Conservation (phyloP, 2,113 vertebrate species). For the Halcyon malimbica region DNA sequence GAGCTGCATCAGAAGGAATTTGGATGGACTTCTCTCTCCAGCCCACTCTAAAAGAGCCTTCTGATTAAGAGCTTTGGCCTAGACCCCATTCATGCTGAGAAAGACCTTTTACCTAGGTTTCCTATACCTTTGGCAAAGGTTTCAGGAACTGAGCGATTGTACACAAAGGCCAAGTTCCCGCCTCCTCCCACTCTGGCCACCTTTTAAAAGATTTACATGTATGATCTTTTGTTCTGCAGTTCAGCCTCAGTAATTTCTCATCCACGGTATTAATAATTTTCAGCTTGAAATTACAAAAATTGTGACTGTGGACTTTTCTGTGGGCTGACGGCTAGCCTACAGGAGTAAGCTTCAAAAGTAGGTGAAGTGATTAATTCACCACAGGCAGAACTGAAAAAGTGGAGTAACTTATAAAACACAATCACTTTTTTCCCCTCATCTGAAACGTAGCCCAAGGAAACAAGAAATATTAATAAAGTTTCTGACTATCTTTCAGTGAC, state of each 20-base stretch:
- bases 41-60: not conserved
- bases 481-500: constrained; percentile 2
- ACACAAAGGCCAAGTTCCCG: not conserved
- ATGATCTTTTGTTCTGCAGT: not conserved
- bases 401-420: not conserved
- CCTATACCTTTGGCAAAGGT: not conserved
- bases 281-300: not conserved
- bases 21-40: not conserved
- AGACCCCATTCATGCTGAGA: not conserved
- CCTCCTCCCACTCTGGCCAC: not conserved
- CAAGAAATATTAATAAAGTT: constrained; percentile 32
- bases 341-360: not conserved
- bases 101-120: not conserved
- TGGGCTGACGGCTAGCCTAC: not conserved
- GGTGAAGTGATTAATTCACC: not conserved
- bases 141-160: constrained; percentile 20
- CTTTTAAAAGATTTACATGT: not conserved
- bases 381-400: not conserved
- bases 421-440: not conserved
- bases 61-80: constrained; percentile 27
- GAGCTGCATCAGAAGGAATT: not conserved
- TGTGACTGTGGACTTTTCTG: not conserved
- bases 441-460: constrained; percentile 30
- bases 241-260: not conserved
- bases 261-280: not conserved